Percentiles rank a stretch among this genome's conserved stretches.
Conservation (phyloP, 2,888 invertebrate species). For the Hirtodrosophila confusa region DNA sequence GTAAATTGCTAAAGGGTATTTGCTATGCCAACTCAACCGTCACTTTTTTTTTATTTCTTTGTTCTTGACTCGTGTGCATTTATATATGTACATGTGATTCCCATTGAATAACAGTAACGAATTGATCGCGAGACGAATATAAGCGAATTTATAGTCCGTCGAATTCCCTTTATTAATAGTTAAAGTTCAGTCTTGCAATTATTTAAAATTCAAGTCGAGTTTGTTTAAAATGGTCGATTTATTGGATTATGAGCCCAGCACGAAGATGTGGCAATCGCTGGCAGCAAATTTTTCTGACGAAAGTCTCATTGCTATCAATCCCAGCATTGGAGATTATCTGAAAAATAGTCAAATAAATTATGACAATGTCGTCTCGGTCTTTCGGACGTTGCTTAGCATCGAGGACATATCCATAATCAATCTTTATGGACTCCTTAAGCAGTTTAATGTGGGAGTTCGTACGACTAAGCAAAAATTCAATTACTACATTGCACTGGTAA, state of each 20-base stretch:
- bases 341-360: constrained; percentile 24
- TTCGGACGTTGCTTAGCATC: constrained; percentile 64
- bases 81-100: too few species aligned
- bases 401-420: constrained; percentile 70
- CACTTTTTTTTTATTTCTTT: too few species aligned
- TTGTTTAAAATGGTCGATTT: background rate
- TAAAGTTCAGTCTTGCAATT: too few species aligned
- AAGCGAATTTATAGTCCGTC: too few species aligned
- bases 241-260: constrained; percentile 13
- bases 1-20: too few species aligned
- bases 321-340: constrained; percentile 45
- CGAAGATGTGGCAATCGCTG: constrained; percentile 26
- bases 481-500: background rate
- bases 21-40: too few species aligned
- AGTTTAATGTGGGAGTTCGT: constrained; percentile 12
- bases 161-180: too few species aligned
- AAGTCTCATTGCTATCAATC: constrained; percentile 10
- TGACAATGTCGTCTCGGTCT: constrained; percentile 57
- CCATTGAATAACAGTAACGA: too few species aligned
- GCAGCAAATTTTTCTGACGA: constrained; percentile 21
- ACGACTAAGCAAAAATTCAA: too few species aligned
- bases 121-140: too few species aligned
- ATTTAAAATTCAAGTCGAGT: too few species aligned
- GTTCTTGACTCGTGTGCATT: too few species aligned
- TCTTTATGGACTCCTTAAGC: constrained; percentile 45